Conservation (phyloP, 2,113 vertebrate genomes). For the Grammatotria lemairii region DNA sequence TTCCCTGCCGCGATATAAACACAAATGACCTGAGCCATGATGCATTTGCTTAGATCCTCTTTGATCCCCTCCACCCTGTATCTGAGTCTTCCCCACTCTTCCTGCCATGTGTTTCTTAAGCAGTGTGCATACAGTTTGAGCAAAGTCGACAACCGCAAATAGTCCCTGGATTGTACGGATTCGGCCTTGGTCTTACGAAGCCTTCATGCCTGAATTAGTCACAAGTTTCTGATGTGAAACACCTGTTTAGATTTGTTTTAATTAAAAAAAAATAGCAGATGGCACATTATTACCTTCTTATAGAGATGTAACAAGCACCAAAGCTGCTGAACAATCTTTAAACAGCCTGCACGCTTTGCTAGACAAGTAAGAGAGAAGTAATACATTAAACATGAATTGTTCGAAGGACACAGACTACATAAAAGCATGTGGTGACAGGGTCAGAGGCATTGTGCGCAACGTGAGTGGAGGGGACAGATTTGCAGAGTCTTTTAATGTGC, state of each 20-base stretch:
- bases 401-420: slow-evolving; percentile 67
- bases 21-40: slow-evolving; percentile 48
- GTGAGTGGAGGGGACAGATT: slow-evolving; percentile 57
- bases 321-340: slow-evolving; percentile 26
- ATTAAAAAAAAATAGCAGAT: background rate
- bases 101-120: background rate
- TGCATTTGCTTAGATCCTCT: slow-evolving; percentile 42
- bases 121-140: background rate
- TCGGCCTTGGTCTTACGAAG: background rate
- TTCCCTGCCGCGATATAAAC: slow-evolving; percentile 56
- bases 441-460: slow-evolving; percentile 36
- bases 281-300: slow-evolving; percentile 9
- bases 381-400: slow-evolving; percentile 75
- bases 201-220: background rate
- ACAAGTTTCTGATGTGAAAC: background rate
- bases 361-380: slow-evolving; percentile 43
- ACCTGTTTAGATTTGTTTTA: slow-evolving; percentile 19
- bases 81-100: background rate
- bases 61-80: slow-evolving; percentile 18
- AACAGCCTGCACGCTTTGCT: slow-evolving; percentile 24
- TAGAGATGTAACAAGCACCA: slow-evolving; percentile 33
- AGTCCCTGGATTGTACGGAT: background rate
- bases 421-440: slow-evolving; percentile 60
- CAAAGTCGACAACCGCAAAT: slow-evolving; percentile 6
- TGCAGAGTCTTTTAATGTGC: slow-evolving; percentile 61